Base-by-base conservation (phyloP, 2,797 vertebrate species). In the Coregonus suidteri region DNA sequence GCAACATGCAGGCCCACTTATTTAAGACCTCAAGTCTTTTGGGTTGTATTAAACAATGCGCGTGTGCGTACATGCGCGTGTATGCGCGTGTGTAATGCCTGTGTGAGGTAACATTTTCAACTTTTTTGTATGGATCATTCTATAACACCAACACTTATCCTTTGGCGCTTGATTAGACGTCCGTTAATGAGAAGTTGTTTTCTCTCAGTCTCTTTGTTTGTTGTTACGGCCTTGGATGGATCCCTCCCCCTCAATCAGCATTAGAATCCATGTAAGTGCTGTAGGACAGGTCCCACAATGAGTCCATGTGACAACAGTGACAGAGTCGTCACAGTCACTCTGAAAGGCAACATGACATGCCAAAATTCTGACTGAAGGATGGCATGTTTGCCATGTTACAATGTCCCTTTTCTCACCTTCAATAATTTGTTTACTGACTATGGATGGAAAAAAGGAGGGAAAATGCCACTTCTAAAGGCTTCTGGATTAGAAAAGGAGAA, bases 101-200 rank as follows among this genome's bases (percentile, higher is more conserved):
- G 7, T 52, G 51, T 53, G 4, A 53, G 13, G 15, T 53, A 53
- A 41, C 41, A 16, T 53, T 53, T 53, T 14, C 53, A 54, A 54
- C 53, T 15, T 65, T 51, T 88, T 91, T 90, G 88, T 91, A 77
- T 16, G 52, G 35, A 37, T 37, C 6, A 41, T 90, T 88, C 83
- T 18, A 91, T 86, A 82, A 86, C 80, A 83, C 78, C 86, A 87
- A 86, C 90, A 86, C 86, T 88, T 88, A 87, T 88, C 82, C 77
- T 65, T 87, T 91, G 90, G 88, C 89, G 86, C 84, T 90, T 87
- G 85, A 88, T 88, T 89, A 88, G 89, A 90, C 30, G 35, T 35
- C 15, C 13, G 84, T 72, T 79, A 86, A 88, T 92, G 90, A 88
- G 89, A 92, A 92, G 90, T 91, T 90, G 84, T 91, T 77, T 91